A percentile compares a stretch with the other conserved stretches of the same genome.
phyloP scores from a whole-genome alignment of 1,140 invertebrate genomes.

The Caerostris extrusa region DNA sequence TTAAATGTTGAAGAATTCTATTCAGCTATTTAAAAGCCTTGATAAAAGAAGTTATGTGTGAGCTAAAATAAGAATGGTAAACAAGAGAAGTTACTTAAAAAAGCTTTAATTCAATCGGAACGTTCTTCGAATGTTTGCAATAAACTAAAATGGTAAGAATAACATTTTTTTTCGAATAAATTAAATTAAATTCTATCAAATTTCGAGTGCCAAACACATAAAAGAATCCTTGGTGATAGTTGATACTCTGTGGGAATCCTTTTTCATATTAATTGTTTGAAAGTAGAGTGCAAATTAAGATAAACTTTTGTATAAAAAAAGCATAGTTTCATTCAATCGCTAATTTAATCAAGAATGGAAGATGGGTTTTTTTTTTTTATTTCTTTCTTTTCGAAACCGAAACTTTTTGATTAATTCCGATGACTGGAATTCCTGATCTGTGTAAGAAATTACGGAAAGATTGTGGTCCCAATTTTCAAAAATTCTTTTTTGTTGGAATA shows the following conservation, averaged over 20 bases:
- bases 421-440: constrained; percentile 50
- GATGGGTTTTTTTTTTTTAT: constrained; percentile 28
- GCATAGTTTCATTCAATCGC: constrained; percentile 32
- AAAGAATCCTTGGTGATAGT: constrained; percentile 50
- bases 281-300: constrained; percentile 62
- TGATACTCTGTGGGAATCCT: constrained; percentile 54
- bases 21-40: not conserved
- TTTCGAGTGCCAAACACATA: constrained; percentile 12
- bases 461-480: not conserved
- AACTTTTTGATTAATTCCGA: constrained; percentile 61
- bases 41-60: constrained; percentile 20
- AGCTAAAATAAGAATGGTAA: constrained; percentile 27
- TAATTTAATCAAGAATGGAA: constrained; percentile 56
- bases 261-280: constrained; percentile 66
- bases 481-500: constrained; percentile 1
- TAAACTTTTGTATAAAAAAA: constrained; percentile 35
- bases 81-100: constrained; percentile 42
- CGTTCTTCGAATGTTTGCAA: constrained; percentile 46
- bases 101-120: constrained; percentile 53
- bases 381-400: constrained; percentile 24
- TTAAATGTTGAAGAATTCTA: not conserved
- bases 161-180: constrained; percentile 38
- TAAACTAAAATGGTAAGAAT: not conserved
- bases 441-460: not conserved
- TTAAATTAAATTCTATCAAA: constrained; percentile 55